phyloP scores from a whole-genome alignment of 2,113 vertebrate genomes.

The Entomyzon cyanotis region DNA sequence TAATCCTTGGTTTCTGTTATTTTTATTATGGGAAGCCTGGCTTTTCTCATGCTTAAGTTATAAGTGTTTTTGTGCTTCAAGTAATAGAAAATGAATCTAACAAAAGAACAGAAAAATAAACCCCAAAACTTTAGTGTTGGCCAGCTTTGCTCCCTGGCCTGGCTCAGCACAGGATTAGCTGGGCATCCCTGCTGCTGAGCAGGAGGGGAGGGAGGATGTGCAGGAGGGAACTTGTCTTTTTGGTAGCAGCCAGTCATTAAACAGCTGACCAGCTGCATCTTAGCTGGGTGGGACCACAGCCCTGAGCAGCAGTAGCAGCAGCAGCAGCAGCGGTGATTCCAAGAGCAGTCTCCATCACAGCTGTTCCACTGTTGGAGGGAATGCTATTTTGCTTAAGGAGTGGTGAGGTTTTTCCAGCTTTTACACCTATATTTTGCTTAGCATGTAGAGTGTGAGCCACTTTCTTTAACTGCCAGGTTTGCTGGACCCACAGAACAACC shows the following conservation, averaged over 20 bases:
- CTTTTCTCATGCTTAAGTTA: neutral
- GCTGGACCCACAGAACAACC: neutral
- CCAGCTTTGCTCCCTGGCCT: neutral
- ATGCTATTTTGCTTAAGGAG: neutral
- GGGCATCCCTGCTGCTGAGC: neutral
- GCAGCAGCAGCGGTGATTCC: neutral
- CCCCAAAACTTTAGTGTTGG: neutral
- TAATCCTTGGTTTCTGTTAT: neutral
- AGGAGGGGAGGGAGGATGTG: neutral
- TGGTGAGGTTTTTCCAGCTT: neutral
- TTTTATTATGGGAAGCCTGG: neutral
- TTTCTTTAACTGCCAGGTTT: neutral
- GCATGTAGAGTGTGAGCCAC: neutral
- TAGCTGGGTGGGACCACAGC: neutral
- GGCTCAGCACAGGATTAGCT: neutral
- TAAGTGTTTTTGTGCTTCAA: neutral
- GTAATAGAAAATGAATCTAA: neutral
- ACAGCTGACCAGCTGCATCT: fast-evolving
- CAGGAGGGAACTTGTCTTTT: neutral
- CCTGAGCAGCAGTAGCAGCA: neutral
- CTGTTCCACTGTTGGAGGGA: neutral
- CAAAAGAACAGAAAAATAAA: neutral
- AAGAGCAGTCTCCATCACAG: neutral
- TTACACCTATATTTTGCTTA: neutral
- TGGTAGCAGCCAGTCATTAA: neutral